Evolutionary conservation across 2,888 invertebrate species (phyloP).

Genomic region (Nipponacmea schrenckii): DNA sequence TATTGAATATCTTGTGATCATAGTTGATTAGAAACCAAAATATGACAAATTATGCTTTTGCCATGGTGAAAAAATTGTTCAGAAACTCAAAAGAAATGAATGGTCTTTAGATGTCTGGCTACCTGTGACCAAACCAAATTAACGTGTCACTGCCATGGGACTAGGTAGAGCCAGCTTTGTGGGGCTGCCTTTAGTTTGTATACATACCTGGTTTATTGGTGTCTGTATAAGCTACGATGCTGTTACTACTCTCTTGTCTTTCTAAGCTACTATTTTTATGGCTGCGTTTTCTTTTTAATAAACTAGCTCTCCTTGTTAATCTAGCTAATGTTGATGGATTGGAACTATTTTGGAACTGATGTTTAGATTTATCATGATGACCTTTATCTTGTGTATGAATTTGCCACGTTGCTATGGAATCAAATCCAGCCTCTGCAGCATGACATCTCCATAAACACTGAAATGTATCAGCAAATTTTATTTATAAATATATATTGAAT

Average conservation of each 20-base stretch:
- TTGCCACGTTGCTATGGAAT: constrained; percentile 81
- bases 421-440: constrained; percentile 81
- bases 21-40: too few species aligned
- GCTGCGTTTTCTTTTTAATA: constrained; percentile 42
- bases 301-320: constrained; percentile 53
- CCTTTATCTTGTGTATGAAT: constrained; percentile 73
- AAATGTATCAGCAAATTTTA: constrained; percentile 9
- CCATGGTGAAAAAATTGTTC: too few species aligned
- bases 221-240: not conserved
- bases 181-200: constrained; percentile 7
- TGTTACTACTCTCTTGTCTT: constrained; percentile 33
- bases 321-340: constrained; percentile 42
- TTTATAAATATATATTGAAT: too few species aligned
- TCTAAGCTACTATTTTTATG: constrained; percentile 28
- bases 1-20: too few species aligned
- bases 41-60: too few species aligned
- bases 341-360: constrained; percentile 34
- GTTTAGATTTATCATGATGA: constrained; percentile 30
- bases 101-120: too few species aligned
- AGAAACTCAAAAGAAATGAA: too few species aligned
- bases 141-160: too few species aligned
- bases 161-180: constrained; percentile 14
- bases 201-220: not conserved
- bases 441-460: constrained; percentile 82
- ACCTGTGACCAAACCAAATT: too few species aligned